phyloP scores from a whole-genome alignment of 2,888 invertebrate species.

The Orgyia antiqua region DNA sequence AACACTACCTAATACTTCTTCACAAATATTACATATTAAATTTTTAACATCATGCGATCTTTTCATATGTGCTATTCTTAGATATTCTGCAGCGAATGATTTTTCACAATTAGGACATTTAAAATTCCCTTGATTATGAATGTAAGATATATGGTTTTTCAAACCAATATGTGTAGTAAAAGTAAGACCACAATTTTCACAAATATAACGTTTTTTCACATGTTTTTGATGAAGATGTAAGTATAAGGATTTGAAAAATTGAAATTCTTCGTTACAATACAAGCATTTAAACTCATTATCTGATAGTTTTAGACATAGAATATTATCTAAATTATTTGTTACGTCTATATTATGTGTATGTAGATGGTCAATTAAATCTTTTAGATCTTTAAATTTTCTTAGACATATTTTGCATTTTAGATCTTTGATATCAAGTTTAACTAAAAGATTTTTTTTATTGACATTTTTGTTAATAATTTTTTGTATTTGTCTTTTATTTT shows the following conservation, averaged over 20 bases:
- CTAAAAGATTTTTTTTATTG: slow-evolving; percentile 6
- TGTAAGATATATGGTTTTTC: slow-evolving; percentile 3
- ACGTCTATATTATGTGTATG: slow-evolving; percentile 8
- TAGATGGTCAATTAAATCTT: slow-evolving; percentile 11
- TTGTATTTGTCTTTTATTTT: slow-evolving; percentile 5
- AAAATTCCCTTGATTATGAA: slow-evolving; percentile 7
- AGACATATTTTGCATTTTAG: slow-evolving; percentile 14
- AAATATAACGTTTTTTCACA: slow-evolving; percentile 7
- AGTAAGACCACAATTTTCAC: slow-evolving; percentile 12
- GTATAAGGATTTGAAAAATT: slow-evolving; percentile 10
- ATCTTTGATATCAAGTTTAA: slow-evolving; percentile 17
- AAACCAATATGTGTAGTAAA: slow-evolving; percentile 6
- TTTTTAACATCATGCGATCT: slow-evolving; percentile 7
- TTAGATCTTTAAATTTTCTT: slow-evolving; percentile 2
- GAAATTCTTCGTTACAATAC: slow-evolving; percentile 13
- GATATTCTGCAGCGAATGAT: slow-evolving; percentile 5
- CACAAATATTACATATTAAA: slow-evolving; percentile 12
- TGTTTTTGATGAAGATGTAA: slow-evolving; percentile 15
- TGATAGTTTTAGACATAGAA: slow-evolving; percentile 16
- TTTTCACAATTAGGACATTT: slow-evolving; percentile 12
- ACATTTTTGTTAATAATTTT: slow-evolving; percentile 6
- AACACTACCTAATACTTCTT: slow-evolving; percentile 7
- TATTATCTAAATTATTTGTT: slow-evolving; percentile 5
- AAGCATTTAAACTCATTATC: slow-evolving; percentile 16
- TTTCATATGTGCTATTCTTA: slow-evolving; percentile 6